These are phyloP conservation scores for Polylopha cassiicola DNA, from an alignment of 2,888 invertebrate genomes.

Conservation along the genomic window DNA sequence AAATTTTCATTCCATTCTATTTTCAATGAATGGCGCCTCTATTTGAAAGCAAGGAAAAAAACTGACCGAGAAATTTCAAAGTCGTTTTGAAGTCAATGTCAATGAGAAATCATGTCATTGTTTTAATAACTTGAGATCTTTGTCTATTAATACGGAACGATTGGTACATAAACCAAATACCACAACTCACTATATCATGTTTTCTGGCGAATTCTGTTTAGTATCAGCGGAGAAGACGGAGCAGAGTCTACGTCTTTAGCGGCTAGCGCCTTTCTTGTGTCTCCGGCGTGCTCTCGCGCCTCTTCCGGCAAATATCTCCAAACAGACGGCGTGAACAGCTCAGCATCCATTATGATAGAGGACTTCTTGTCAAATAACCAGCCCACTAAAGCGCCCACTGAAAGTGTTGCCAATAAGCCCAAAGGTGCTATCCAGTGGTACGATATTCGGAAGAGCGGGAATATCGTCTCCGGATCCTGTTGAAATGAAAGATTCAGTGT, in stretches of 20 bases:
- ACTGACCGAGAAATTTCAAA: too few relatives aligned
- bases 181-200: too few relatives aligned
- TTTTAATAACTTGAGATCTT: too few relatives aligned
- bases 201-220: too few relatives aligned
- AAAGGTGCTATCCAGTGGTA: constrained; percentile 90
- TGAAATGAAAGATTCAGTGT: background rate
- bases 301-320: constrained; percentile 52
- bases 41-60: too few relatives aligned
- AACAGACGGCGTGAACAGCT: constrained; percentile 57
- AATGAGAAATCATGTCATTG: too few relatives aligned
- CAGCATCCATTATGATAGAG: constrained; percentile 49
- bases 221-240: constrained; percentile 50
- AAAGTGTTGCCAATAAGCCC: constrained; percentile 80
- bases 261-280: constrained; percentile 32
- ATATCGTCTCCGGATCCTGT: constrained; percentile 72
- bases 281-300: constrained; percentile 43
- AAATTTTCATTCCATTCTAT: too few relatives aligned
- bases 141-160: too few relatives aligned
- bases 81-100: too few relatives aligned
- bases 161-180: too few relatives aligned
- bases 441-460: constrained; percentile 86
- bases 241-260: constrained; percentile 29
- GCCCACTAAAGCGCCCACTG: constrained; percentile 82
- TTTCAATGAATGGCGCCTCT: too few relatives aligned
- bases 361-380: constrained; percentile 46